Conservation (phyloP, 2,113 vertebrate species). For the Albula glossodonta region DNA sequence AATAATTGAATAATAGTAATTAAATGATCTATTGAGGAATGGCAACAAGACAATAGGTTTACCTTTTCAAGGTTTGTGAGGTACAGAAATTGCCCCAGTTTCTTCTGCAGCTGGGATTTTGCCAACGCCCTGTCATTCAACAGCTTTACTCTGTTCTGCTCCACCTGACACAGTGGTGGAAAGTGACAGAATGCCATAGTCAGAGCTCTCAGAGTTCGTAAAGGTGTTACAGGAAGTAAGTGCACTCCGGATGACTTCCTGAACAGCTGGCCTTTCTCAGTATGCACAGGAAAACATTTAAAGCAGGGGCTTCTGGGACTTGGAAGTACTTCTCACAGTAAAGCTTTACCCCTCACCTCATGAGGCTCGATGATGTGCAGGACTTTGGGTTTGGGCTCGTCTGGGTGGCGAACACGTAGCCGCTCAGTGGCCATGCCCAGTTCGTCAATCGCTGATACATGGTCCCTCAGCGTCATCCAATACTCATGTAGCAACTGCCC, state of each 20-base stretch:
- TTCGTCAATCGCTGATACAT: slow-evolving; percentile 95
- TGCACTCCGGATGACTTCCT: not conserved
- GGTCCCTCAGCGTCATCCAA: slow-evolving; percentile 95
- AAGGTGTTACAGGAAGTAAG: not conserved
- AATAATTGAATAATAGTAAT: no score
- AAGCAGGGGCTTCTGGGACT: no score
- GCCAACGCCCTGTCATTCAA: slow-evolving; percentile 93
- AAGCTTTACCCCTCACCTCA: slow-evolving; percentile 69
- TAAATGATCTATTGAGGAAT: not conserved
- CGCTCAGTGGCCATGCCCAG: slow-evolving; percentile 96
- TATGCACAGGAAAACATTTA: no score
- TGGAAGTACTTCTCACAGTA: no score
- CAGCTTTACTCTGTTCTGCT: slow-evolving; percentile 92
- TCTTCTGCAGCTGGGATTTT: slow-evolving; percentile 95
- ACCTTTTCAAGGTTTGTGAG: slow-evolving; percentile 97
- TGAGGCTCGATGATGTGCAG: slow-evolving; percentile 95
- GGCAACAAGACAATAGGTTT: slow-evolving; percentile 17
- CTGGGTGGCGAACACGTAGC: slow-evolving; percentile 85
- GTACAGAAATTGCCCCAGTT: slow-evolving; percentile 93
- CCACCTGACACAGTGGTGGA: slow-evolving; percentile 75
- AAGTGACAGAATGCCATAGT: not conserved
- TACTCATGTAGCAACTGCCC: slow-evolving; percentile 91
- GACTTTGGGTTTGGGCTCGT: slow-evolving; percentile 90
- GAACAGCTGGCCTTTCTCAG: not conserved
- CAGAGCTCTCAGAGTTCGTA: not conserved